These are phyloP conservation scores for Drosophila truncata DNA, from an alignment of 1,140 invertebrate species.

Conservation along the genomic window DNA sequence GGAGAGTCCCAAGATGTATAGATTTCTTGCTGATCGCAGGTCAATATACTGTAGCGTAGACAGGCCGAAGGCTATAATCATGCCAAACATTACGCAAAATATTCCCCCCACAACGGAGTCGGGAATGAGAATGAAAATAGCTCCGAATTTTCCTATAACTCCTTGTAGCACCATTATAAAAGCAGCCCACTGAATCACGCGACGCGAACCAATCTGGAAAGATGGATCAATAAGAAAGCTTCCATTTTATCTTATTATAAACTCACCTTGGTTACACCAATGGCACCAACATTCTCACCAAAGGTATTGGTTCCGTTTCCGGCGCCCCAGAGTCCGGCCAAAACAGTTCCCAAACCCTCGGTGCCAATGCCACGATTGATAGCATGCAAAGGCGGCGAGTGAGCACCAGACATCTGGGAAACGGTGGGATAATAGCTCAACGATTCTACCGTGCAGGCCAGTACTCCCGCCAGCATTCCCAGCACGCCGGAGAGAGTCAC, in stretches of 20 bases:
- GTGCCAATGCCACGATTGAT: slow-evolving; percentile 94
- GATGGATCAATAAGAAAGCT: background rate
- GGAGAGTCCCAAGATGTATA: slow-evolving; percentile 95
- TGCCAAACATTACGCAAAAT: slow-evolving; percentile 95
- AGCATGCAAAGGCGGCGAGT: slow-evolving; percentile 93
- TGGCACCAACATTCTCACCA: slow-evolving; percentile 95
- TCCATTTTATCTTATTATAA: too few relatives aligned
- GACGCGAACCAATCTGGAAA: slow-evolving; percentile 91
- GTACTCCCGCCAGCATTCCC: slow-evolving; percentile 93
- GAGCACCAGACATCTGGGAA: slow-evolving; percentile 92
- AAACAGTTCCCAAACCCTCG: slow-evolving; percentile 93
- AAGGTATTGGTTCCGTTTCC: slow-evolving; percentile 96
- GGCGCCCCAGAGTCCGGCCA: slow-evolving; percentile 93
- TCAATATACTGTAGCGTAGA: slow-evolving; percentile 94
- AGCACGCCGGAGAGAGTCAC: slow-evolving; percentile 88
- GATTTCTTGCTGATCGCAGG: slow-evolving; percentile 92
- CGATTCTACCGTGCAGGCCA: slow-evolving; percentile 94
- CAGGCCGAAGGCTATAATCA: slow-evolving; percentile 93
- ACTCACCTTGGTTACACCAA: slow-evolving; percentile 90
- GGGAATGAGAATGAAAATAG: slow-evolving; percentile 95
- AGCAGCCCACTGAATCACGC: slow-evolving; percentile 93
- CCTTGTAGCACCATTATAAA: slow-evolving; percentile 92
- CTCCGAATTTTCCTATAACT: slow-evolving; percentile 93
- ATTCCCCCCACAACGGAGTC: slow-evolving; percentile 95
- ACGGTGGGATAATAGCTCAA: slow-evolving; percentile 96